Base-by-base conservation (phyloP, 1,140 invertebrate species). In the Diploscapter pachys region DNA sequence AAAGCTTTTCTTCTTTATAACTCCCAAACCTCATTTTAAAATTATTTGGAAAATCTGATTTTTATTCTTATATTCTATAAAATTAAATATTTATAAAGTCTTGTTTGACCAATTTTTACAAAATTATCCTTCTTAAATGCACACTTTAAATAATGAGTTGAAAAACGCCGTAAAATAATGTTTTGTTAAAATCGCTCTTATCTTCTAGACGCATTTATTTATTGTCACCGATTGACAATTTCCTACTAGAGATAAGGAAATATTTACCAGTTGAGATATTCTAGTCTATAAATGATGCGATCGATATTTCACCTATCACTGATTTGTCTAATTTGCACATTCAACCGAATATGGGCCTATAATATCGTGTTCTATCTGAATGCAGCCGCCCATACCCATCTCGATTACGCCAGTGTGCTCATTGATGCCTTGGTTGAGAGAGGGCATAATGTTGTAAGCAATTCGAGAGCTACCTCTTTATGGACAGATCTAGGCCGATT, bases 381-480 rank as follows among this genome's bases (percentile, higher is more conserved):
- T 5, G 53, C 57, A 48, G 66, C 57, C 48, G 66, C 52, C 5
- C 53, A 68, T n/a, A 68, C 52, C 57, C 66, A 68, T 31, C 53
- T 68, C 6, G 66, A 68, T 54, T 68, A 55, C 57, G 66, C 48
- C 5, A 55, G 52, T 6, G 9, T 55, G 6, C 50, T 68, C 5
- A 68, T 68, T 52, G 66, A 68, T 5, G 66, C 57, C 6, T 52
- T 68, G 66, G 66, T 68, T 6, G 66, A 68, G 5, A 68, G 66
- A 54, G 66, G 66, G 6, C 66, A 68, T 52, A 68, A 68, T 68
- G 66, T 68, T 52, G 66, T 68, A 55, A 68, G 66, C 31, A 31
- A 31, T 31, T 31, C 31, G 31, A 31, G 31, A 31, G 31, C 31
- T 31, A 31, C 31, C 31, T 31, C 31, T 31, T 31, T 31, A 31